phyloP scores from a whole-genome alignment of 2,113 vertebrate species.

The Pomatostomus ruficeps region DNA sequence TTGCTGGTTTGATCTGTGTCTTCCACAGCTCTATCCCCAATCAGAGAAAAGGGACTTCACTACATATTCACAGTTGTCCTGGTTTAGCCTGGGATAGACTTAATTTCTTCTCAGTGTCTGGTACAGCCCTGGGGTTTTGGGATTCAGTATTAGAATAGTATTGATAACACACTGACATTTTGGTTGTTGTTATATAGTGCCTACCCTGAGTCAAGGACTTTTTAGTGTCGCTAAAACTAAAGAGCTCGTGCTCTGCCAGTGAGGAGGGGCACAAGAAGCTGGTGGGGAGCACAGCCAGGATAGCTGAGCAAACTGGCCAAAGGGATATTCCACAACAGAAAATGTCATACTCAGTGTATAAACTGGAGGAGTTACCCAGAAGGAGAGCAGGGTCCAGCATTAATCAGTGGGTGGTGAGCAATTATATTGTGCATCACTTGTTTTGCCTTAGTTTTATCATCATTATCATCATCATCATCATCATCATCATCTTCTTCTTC shows the following conservation, averaged over 20 bases:
- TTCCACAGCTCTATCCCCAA: neutral
- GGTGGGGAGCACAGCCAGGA: neutral
- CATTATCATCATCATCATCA: neutral
- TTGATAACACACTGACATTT: neutral
- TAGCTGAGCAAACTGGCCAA: neutral
- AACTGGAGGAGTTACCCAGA: neutral
- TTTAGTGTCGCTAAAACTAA: too few species aligned
- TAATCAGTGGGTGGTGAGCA: neutral
- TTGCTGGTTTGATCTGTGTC: neutral
- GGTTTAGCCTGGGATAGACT: neutral
- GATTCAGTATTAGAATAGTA: neutral
- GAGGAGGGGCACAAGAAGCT: neutral
- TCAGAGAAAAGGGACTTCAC: neutral
- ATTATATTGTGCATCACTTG: neutral
- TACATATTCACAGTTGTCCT: neutral
- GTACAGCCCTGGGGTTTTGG: neutral
- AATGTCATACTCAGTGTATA: neutral
- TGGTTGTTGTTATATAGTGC: neutral
- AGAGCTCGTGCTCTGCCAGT: neutral
- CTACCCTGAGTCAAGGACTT: neutral
- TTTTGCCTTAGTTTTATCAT: neutral
- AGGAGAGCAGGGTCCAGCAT: neutral
- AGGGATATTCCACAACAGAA: neutral
- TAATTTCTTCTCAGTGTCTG: neutral
- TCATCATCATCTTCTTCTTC: neutral